Evolutionary conservation across 2,113 vertebrate genomes (phyloP).

Genomic region (Rostratula benghalensis): DNA sequence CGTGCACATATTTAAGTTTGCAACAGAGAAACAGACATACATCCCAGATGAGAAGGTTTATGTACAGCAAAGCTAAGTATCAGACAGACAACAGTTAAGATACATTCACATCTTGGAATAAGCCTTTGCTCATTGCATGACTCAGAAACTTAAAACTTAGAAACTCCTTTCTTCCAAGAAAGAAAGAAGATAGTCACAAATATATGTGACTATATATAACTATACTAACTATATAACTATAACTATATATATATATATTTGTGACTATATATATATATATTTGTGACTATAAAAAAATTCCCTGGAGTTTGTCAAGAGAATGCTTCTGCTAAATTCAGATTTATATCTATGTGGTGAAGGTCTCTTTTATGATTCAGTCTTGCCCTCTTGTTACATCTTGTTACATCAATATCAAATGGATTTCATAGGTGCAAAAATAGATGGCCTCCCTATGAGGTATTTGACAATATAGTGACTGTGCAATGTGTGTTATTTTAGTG

Average conservation of each 20-base stretch:
- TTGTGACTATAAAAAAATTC: too few relatives aligned
- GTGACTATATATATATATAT: too few relatives aligned
- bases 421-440: not conserved
- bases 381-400: not conserved
- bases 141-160: not conserved
- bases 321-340: not conserved
- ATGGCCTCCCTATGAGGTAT: not conserved
- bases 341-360: not conserved
- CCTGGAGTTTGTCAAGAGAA: not conserved
- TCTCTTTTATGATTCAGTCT: not conserved
- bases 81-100: not conserved
- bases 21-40: not conserved
- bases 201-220: too few relatives aligned
- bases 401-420: not conserved
- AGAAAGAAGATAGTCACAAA: not conserved
- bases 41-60: not conserved
- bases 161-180: not conserved
- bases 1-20: not conserved
- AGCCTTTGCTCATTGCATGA: not conserved
- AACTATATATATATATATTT: too few relatives aligned
- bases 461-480: not conserved
- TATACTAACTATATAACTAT: too few relatives aligned
- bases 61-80: rapidly evolving
- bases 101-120: not conserved
- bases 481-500: not conserved